phyloP scores from a whole-genome alignment of 2,888 invertebrate species.

The Spisula solida region DNA sequence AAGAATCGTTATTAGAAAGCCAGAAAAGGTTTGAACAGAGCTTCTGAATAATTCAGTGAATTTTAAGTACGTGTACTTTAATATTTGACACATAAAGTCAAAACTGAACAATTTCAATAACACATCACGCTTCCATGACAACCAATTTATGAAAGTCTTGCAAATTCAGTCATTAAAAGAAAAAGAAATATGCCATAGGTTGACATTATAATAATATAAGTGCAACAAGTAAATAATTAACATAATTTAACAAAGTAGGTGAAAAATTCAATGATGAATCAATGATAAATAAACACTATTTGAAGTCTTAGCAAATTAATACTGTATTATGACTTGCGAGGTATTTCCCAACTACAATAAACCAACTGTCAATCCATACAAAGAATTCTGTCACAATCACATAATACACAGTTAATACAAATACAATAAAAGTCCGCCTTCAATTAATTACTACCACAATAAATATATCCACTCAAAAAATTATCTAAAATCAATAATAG shows the following conservation, averaged over 20 bases:
- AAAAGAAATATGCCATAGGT: background rate
- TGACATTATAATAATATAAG: background rate
- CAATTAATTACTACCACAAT: background rate
- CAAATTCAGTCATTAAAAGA: too few species aligned
- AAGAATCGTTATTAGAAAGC: too few species aligned
- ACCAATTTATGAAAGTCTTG: too few species aligned
- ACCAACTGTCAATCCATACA: background rate
- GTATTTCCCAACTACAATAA: background rate
- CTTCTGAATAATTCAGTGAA: too few species aligned
- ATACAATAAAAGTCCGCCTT: background rate
- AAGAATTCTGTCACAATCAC: background rate
- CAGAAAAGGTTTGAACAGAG: too few species aligned
- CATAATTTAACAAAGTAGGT: background rate
- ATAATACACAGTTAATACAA: background rate
- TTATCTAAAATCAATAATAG: background rate
- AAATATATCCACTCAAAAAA: background rate
- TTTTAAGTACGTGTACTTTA: too few species aligned
- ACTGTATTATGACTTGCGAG: conserved; percentile 19
- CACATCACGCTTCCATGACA: too few species aligned
- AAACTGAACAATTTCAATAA: too few species aligned
- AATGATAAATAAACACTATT: background rate
- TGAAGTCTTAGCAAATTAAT: background rate
- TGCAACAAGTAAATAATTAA: background rate
- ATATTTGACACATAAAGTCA: too few species aligned
- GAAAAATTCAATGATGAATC: background rate